A percentile compares a stretch with the other conserved stretches of the same genome.
Evolutionary conservation across 2,113 vertebrate species (phyloP).

Genomic region (Dasyurus viverrinus): DNA sequence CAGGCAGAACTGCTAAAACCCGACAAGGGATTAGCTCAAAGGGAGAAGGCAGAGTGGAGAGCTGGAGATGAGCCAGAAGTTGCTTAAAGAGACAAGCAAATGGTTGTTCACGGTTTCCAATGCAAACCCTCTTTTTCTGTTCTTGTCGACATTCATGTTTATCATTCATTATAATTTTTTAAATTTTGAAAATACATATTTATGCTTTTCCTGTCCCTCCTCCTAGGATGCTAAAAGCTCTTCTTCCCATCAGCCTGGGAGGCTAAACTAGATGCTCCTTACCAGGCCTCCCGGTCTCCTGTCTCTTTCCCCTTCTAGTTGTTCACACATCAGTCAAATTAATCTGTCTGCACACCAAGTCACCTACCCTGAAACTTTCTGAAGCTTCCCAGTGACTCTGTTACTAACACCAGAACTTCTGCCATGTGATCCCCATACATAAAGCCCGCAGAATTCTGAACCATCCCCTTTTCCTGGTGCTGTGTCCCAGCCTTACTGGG

Average conservation of each 20-base stretch:
- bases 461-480: neutral
- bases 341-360: neutral
- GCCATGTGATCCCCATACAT: neutral
- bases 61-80: neutral
- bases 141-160: neutral
- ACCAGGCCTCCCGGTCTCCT: neutral
- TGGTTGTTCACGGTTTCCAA: neutral
- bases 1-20: neutral
- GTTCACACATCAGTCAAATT: neutral
- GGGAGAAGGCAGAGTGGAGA: neutral
- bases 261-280: too few species aligned
- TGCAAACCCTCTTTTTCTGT: neutral
- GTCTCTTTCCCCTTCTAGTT: neutral
- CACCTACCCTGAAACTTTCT: too few species aligned
- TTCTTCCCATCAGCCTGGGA: neutral
- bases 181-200: neutral
- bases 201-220: neutral
- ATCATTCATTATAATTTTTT: neutral
- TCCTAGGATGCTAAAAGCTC: neutral
- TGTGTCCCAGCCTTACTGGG: neutral
- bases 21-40: neutral
- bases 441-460: neutral
- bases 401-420: neutral
- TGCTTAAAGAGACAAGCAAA: neutral
- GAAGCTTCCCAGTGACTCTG: too few species aligned